Conservation (phyloP, 2,888 invertebrate genomes). For the Drosophila koepferae region DNA sequence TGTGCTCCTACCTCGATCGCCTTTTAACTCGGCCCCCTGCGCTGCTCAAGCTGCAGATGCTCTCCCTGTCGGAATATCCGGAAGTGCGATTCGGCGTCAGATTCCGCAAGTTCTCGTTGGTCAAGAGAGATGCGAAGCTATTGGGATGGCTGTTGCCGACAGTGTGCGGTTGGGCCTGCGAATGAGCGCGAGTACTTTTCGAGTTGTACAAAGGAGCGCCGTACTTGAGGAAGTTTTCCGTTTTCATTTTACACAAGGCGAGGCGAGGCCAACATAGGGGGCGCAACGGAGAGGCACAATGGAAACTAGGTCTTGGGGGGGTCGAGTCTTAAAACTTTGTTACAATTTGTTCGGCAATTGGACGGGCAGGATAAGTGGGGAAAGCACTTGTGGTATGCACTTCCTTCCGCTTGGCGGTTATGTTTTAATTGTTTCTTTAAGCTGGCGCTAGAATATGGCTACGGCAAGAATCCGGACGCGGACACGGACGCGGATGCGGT, state of each 20-base stretch:
- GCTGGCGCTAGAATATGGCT: slow-evolving; percentile 42
- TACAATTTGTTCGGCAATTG: slow-evolving; percentile 47
- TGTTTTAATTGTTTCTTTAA: slow-evolving; percentile 74
- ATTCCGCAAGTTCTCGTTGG: slow-evolving; percentile 67
- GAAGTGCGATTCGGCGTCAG: slow-evolving; percentile 55
- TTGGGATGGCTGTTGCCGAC: slow-evolving; percentile 50
- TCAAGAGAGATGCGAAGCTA: slow-evolving; percentile 57
- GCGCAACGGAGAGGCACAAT: slow-evolving; percentile 18
- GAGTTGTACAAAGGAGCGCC: slow-evolving; percentile 80
- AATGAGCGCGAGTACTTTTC: slow-evolving; percentile 77
- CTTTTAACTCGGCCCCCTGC: slow-evolving; percentile 77
- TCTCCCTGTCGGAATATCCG: slow-evolving; percentile 82
- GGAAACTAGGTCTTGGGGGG: slow-evolving; percentile 40
- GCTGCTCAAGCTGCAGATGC: slow-evolving; percentile 78
- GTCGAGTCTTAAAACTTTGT: slow-evolving; percentile 56
- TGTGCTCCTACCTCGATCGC: slow-evolving; percentile 61
- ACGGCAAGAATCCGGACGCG: background rate
- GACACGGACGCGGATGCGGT: slow-evolving; percentile 8
- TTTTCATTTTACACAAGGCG: slow-evolving; percentile 82
- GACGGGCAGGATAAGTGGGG: slow-evolving; percentile 39
- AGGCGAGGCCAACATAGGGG: slow-evolving; percentile 41
- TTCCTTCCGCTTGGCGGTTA: slow-evolving; percentile 73
- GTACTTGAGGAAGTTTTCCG: slow-evolving; percentile 81
- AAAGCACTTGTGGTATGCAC: slow-evolving; percentile 69
- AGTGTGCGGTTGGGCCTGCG: slow-evolving; percentile 66